Percentiles rank a stretch among this genome's conserved stretches.
Evolutionary conservation across 2,797 vertebrate species (phyloP).

Genomic region (Poeciliopsis gracilis): DNA sequence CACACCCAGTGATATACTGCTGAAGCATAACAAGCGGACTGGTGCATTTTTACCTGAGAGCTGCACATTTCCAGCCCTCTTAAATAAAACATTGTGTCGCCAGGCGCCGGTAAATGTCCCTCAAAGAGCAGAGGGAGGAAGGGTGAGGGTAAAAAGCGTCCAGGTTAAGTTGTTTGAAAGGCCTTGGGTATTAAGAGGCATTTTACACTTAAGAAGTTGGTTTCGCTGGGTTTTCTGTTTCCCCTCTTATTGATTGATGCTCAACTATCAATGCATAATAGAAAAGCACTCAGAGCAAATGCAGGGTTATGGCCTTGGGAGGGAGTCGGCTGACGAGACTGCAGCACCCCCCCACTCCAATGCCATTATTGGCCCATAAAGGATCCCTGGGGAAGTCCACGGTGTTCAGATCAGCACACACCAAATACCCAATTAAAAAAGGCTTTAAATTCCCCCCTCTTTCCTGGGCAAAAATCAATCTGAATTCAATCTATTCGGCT

Average conservation of each 20-base stretch:
- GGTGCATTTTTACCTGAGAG: conserved; percentile 74
- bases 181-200: conserved; percentile 87
- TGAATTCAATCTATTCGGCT: conserved; percentile 88
- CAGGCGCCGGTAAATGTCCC: conserved; percentile 80
- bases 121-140: conserved; percentile 75
- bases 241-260: conserved; percentile 89
- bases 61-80: conserved; percentile 74
- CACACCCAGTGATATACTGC: conserved; percentile 47
- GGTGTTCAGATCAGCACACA: conserved; percentile 88
- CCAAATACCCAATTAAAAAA: conserved; percentile 90
- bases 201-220: conserved; percentile 91
- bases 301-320: conserved; percentile 89
- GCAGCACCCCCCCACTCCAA: conserved; percentile 76
- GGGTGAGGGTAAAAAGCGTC: conserved; percentile 79
- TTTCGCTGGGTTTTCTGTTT: conserved; percentile 88
- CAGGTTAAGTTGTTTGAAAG: conserved; percentile 91
- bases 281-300: conserved; percentile 91
- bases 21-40: conserved; percentile 49
- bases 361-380: conserved; percentile 89
- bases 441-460: conserved; percentile 88
- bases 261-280: conserved; percentile 91
- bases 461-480: conserved; percentile 88
- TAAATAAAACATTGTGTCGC: conserved; percentile 81
- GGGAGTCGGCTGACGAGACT: conserved; percentile 84
- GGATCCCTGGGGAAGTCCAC: conserved; percentile 83